Evolutionary conservation across 2,113 vertebrate species (phyloP), one percentile per base, ranked within the genome.

Genomic region (Melanerpes formicivorus): DNA sequence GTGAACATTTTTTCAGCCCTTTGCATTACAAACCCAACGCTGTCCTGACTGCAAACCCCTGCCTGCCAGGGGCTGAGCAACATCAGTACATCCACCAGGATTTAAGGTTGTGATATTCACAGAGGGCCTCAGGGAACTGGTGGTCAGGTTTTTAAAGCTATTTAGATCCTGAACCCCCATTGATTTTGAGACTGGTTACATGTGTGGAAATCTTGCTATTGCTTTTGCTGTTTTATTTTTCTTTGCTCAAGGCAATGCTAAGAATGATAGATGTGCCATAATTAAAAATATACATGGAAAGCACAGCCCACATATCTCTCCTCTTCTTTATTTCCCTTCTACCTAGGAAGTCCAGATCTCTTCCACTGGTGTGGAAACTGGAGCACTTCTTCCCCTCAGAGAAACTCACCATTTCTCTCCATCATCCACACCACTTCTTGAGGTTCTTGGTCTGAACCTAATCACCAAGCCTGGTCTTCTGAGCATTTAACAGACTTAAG

Each of bases 251-350:
- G 96, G 94, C 90, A 86, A 71, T 70, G 54, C 59, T 88, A 81
- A 79, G 90, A 90, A 93, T 94, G 94, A 96, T 78, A 74, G 67
- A 93, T 91, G 87, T 59, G 37, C 46, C 91, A 75, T 81, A 91
- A 96, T 96, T 90, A 95, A 93, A 93, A 93, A 95, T 78, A 64
- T 70, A 78, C 85, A 90, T 88, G 66, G 73, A 71, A 93, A 91
- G 48, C 1, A 3, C 75, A 86, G 32, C 55, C 29, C 55, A 73
- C 23, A 19, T 65, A 23, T 88, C 72, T 37, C 58, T 75, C 46
- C 10, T 54, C 52, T 77, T 72, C 76, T 87, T 84, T 88, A 88
- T 91, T 95, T 84, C 55, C 72, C 26, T 69, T 86, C 46, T 27
- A 66, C 17, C 63, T 37, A 52, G 50, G 44, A 88, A 93, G 59